A percentile compares a stretch with the other conserved stretches of the same genome.
Evolutionary conservation across 1,140 invertebrate genomes (phyloP).

Genomic region (Epicauta chinensis): DNA sequence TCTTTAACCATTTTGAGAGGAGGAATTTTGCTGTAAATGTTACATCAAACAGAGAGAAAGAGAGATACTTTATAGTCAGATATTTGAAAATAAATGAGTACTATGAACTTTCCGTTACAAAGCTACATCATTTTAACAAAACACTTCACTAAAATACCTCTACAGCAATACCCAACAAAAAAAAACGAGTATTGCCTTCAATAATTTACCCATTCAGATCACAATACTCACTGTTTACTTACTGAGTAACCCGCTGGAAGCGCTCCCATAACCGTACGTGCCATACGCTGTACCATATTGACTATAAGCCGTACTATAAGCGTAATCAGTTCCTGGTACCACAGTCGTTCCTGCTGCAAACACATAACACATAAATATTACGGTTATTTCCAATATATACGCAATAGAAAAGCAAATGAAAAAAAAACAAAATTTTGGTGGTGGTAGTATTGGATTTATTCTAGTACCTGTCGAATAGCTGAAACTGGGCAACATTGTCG

Average conservation of each 20-base stretch:
- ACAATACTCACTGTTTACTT: slow-evolving; percentile 69
- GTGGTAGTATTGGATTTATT: neutral
- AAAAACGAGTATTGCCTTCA: no score
- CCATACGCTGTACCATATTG: slow-evolving; percentile 68
- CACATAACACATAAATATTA: slow-evolving; percentile 25
- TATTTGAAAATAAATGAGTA: no score
- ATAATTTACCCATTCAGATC: neutral
- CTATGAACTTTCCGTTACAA: no score
- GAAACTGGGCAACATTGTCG: slow-evolving; percentile 65
- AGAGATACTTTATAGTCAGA: no score
- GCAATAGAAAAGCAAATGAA: slow-evolving; percentile 44
- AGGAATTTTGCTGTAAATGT: no score
- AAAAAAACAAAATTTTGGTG: slow-evolving; percentile 21
- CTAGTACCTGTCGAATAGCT: slow-evolving; percentile 60
- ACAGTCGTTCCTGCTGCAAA: slow-evolving; percentile 50
- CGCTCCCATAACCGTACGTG: slow-evolving; percentile 63
- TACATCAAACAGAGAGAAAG: no score
- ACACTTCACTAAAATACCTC: no score
- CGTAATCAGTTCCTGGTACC: slow-evolving; percentile 57
- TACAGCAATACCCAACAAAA: no score
- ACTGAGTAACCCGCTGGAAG: slow-evolving; percentile 71
- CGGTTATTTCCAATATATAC: no score
- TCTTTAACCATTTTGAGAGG: no score
- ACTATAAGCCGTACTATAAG: slow-evolving; percentile 67
- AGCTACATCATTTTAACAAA: no score